Percentiles rank a stretch among this genome's conserved stretches.
phyloP scores from a whole-genome alignment of 2,797 vertebrate genomes.

The Kryptopterus vitreolus region DNA sequence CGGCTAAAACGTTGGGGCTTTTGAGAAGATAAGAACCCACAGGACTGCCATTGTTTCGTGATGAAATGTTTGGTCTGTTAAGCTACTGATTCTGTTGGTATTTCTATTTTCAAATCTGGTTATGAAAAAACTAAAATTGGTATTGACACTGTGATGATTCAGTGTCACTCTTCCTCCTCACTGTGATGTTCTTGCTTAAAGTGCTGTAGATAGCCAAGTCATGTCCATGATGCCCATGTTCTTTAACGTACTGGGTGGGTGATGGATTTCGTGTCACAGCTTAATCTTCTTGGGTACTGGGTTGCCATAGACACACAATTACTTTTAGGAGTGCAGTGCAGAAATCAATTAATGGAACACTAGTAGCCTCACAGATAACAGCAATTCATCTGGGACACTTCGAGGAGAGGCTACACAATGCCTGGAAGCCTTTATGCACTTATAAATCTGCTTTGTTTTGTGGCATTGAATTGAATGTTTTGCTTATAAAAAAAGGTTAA shows the following conservation, averaged over 20 bases:
- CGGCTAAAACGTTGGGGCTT: not conserved
- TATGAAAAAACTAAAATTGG: not conserved
- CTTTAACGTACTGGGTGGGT: conserved; percentile 12
- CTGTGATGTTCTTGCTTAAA: conserved; percentile 3
- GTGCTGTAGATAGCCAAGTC: conserved; percentile 10
- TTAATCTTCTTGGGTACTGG: conserved; percentile 65
- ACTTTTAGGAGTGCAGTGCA: conserved; percentile 53
- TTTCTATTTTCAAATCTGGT: not conserved
- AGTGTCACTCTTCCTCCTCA: not conserved
- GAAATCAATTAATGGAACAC: conserved; percentile 66
- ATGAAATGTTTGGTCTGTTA: not conserved
- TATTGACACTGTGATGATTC: not conserved
- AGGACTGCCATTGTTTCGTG: not conserved
- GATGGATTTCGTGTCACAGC: conserved; percentile 68
- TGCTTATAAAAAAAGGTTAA: not conserved
- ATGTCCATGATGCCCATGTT: conserved; percentile 19
- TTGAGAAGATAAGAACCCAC: not conserved
- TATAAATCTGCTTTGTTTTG: not conserved
- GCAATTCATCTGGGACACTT: conserved; percentile 31
- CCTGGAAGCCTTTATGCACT: not conserved
- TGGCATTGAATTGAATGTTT: not conserved
- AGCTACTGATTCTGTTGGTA: not conserved
- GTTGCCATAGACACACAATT: conserved; percentile 60
- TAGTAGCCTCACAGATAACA: conserved; percentile 54
- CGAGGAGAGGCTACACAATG: conserved; percentile 1